These are phyloP conservation scores for Agonopterix alstromeriana DNA, from an alignment of 2,888 invertebrate genomes.

Conservation along the genomic window DNA sequence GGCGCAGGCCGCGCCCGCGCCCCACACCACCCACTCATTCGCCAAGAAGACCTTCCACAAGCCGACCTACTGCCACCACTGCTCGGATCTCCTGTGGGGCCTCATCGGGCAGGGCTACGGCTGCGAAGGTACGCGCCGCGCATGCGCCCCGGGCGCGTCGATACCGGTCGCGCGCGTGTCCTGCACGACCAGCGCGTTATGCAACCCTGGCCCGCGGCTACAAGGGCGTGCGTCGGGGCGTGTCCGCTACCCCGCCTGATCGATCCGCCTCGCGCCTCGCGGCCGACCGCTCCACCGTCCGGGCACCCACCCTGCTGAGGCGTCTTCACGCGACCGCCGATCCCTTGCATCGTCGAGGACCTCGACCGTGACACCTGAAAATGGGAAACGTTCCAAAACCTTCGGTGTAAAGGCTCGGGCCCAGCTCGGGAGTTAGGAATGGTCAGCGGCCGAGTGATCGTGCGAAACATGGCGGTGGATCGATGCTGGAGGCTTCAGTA, in stretches of 20 bases:
- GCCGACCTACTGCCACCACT: conserved; percentile 99
- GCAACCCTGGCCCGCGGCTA: conserved; percentile 48
- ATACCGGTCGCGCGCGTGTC: conserved; percentile 51
- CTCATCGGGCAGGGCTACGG: conserved; percentile 99
- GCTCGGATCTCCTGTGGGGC: conserved; percentile 99
- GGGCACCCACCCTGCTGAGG: background rate
- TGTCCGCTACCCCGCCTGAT: conserved; percentile 51
- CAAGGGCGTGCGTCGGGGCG: conserved; percentile 60
- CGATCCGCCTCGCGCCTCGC: conserved; percentile 50
- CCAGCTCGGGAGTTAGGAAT: background rate
- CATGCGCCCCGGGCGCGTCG: conserved; percentile 66
- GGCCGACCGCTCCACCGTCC: conserved; percentile 10
- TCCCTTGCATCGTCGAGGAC: background rate
- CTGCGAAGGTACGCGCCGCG: conserved; percentile 94
- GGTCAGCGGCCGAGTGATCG: background rate
- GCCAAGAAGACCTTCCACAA: conserved; percentile 99
- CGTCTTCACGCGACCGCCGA: background rate
- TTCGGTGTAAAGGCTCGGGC: background rate
- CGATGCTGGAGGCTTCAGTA: conserved; percentile 7
- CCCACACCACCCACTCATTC: conserved; percentile 93
- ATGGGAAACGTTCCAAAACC: background rate
- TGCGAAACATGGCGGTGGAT: background rate
- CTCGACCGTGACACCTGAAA: background rate
- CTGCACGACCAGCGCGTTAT: conserved; percentile 59
- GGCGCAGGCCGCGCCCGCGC: conserved; percentile 79